Base-by-base conservation (phyloP, 2,113 vertebrate genomes). In the Carassius gibelio region DNA sequence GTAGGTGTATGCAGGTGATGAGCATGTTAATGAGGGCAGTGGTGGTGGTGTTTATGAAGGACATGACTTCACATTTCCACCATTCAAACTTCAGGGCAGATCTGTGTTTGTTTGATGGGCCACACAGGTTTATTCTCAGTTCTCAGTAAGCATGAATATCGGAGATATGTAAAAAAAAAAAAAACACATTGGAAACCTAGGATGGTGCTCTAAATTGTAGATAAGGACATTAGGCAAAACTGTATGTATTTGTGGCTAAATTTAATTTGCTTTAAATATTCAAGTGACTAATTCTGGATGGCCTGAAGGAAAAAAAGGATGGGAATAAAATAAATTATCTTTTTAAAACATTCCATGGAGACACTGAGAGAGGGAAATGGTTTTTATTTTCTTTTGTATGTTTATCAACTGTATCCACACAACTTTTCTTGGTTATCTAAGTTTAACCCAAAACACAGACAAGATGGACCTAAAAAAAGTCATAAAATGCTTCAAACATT, bases 21-120 rank as follows among this genome's bases (percentile, higher is more conserved):
- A 69, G 80, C 64, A 82, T 69, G 62, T 55, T 69, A 82, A 82
- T 82, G 57, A 80, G 59, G 21, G n/a, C 38, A 26, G n/a, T 11
- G 38, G 34, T 17, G n/a, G 38, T 9, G 59, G 8, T 81, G n/a
- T 66, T 81, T 64, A 17, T 81, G 26, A 82, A 68, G 64, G 26
- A 55, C 45, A 15, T 36, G 64, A 26, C n/a, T 75, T 36, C 10
- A 21, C 11, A 79, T 42, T 80, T 14, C n/a, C n/a, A 62, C 30
- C 11, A 26, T 81, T 48, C n/a, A 45, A 80, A 17, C 77, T 78
- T 59, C 34, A 59, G 26, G 17, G 17, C 14, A 55, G 48, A 71
- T 71, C 36, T 76, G 23, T 52, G 23, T 36, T 23, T 21, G 21
- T 79, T 62, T 45, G 77, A 62, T 45, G 77, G 77, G 15, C 55